phyloP scores from a whole-genome alignment of 53 echinoderm and acorn worm genomes.

The Patiria pectinifera region DNA sequence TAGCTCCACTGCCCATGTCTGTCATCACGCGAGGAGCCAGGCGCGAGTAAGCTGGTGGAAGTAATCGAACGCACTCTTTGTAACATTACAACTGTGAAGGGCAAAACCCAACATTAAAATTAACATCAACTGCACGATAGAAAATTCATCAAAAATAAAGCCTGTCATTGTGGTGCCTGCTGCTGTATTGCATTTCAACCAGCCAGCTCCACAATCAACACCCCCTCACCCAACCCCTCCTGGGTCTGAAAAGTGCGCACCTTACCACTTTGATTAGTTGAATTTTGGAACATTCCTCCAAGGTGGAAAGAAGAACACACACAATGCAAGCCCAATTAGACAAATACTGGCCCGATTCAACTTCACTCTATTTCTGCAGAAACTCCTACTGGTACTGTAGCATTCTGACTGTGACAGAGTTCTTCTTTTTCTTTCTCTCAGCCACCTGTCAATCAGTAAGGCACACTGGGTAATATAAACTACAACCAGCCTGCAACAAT shows the following conservation, averaged over 20 bases:
- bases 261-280: background rate
- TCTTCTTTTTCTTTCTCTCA: background rate
- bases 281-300: background rate
- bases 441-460: slow-evolving; percentile 34
- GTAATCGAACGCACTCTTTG: no score
- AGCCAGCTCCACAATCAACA: no score
- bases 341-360: background rate
- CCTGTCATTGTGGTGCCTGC: no score
- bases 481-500: slow-evolving; percentile 21
- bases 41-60: no score
- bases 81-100: no score
- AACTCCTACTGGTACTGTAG: background rate
- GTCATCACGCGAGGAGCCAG: no score
- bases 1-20: no score
- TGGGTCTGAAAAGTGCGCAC: background rate
- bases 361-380: no score
- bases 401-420: background rate
- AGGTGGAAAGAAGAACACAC: background rate
- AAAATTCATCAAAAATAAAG: no score
- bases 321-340: background rate
- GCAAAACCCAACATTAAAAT: no score
- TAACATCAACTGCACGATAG: no score
- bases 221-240: background rate
- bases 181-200: no score
- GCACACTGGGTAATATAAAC: slow-evolving; percentile 15